phyloP scores from a whole-genome alignment of 2,113 vertebrate species.

The Alces alces region DNA sequence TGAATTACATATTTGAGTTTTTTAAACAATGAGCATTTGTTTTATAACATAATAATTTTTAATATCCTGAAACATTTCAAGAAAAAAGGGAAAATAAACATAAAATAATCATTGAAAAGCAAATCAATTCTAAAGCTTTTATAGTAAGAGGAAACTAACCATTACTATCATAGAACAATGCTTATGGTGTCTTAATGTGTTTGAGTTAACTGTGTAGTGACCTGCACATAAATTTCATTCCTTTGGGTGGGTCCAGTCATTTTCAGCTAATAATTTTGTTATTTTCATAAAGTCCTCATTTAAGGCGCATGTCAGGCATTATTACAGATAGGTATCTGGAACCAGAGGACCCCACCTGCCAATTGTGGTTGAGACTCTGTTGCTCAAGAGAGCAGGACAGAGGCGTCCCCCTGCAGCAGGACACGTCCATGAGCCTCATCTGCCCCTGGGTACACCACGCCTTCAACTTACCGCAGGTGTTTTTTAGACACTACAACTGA shows the following conservation, averaged over 20 bases:
- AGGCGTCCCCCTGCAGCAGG: background rate
- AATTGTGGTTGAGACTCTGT: background rate
- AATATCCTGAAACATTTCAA: background rate
- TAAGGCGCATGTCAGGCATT: background rate
- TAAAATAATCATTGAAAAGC: background rate
- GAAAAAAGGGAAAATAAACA: background rate
- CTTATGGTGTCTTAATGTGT: background rate
- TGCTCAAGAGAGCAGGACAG: background rate
- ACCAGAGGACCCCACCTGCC: background rate
- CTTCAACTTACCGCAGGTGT: background rate
- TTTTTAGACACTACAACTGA: background rate
- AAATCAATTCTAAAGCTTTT: background rate
- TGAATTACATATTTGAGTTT: background rate
- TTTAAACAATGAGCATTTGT: background rate
- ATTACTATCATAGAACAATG: background rate
- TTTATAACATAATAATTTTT: background rate
- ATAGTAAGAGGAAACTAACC: background rate
- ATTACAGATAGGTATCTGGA: slow-evolving; percentile 35
- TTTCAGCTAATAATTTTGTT: slow-evolving; percentile 51
- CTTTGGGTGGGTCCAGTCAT: background rate
- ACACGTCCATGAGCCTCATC: background rate
- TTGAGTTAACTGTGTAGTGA: background rate
- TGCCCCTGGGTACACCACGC: background rate
- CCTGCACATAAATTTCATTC: background rate
- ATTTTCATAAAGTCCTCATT: background rate